phyloP scores from a whole-genome alignment of 1,140 invertebrate species.

The Drosophila kohkoa region DNA sequence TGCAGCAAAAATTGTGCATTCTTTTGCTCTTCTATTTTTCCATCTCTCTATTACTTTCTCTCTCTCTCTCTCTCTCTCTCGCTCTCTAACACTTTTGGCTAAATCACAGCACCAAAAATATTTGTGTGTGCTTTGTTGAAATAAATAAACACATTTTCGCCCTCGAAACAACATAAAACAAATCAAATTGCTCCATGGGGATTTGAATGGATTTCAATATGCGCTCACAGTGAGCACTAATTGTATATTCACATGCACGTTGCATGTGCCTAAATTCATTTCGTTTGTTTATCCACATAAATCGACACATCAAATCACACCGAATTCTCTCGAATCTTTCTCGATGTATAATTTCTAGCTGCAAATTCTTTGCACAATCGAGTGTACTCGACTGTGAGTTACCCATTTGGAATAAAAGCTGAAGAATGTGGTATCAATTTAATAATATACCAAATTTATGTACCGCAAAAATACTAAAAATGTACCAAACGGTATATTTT shows the following conservation, averaged over 20 bases:
- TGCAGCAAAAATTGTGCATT: slow-evolving; percentile 20
- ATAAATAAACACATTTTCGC: slow-evolving; percentile 12
- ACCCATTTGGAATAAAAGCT: too few relatives aligned
- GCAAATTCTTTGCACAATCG: too few relatives aligned
- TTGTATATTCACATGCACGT: slow-evolving; percentile 7
- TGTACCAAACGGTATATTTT: too few relatives aligned
- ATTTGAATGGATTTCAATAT: slow-evolving; percentile 5
- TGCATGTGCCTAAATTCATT: background rate
- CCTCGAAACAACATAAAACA: slow-evolving; percentile 3
- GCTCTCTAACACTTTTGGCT: background rate
- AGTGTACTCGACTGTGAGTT: too few relatives aligned
- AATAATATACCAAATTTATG: too few relatives aligned
- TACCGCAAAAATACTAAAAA: too few relatives aligned
- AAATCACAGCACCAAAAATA: slow-evolving; percentile 9
- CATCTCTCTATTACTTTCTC: background rate
- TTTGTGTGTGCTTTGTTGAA: slow-evolving; percentile 1
- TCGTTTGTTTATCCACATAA: background rate
- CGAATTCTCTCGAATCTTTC: too few relatives aligned
- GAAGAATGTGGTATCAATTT: too few relatives aligned
- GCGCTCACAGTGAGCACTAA: slow-evolving; percentile 11
- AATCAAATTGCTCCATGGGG: background rate
- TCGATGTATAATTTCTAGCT: too few relatives aligned
- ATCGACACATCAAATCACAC: too few relatives aligned
- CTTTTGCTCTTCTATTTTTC: background rate
- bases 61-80: background rate